Percentiles rank a stretch among this genome's conserved stretches.
phyloP scores from a whole-genome alignment of 1,140 invertebrate genomes.

The Trissolcus basalis region DNA sequence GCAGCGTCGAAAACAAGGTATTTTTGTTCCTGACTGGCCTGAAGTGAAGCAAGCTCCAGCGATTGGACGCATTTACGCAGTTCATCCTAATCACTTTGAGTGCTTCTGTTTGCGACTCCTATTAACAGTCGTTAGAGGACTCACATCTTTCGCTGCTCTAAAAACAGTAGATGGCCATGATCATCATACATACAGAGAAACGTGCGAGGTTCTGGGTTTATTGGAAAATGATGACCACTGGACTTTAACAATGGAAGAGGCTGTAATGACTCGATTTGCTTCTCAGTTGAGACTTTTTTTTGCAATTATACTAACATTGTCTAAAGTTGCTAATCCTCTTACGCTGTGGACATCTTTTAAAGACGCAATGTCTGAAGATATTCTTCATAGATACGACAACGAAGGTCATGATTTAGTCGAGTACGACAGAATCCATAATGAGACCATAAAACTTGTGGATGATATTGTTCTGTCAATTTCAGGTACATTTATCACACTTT shows the following conservation, averaged over 20 bases:
- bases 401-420: neutral
- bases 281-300: conserved; percentile 71
- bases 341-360: conserved; percentile 57
- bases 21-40: neutral
- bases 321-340: conserved; percentile 64
- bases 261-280: conserved; percentile 39
- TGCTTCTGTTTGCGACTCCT: conserved; percentile 74
- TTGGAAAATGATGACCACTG: conserved; percentile 70
- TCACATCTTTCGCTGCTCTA: conserved; percentile 72
- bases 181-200: conserved; percentile 67
- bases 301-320: conserved; percentile 68
- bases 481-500: neutral
- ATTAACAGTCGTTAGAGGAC: conserved; percentile 72
- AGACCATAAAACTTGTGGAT: conserved; percentile 59
- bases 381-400: neutral
- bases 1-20: conserved; percentile 38
- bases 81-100: conserved; percentile 18
- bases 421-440: conserved; percentile 63
- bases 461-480: neutral
- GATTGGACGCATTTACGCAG: too few relatives aligned
- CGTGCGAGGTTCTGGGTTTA: conserved; percentile 66
- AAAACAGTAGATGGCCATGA: conserved; percentile 70
- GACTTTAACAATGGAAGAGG: conserved; percentile 68
- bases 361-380: neutral
- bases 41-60: neutral